phyloP scores from a whole-genome alignment of 2,888 invertebrate genomes.

The Electrophaes corylata region DNA sequence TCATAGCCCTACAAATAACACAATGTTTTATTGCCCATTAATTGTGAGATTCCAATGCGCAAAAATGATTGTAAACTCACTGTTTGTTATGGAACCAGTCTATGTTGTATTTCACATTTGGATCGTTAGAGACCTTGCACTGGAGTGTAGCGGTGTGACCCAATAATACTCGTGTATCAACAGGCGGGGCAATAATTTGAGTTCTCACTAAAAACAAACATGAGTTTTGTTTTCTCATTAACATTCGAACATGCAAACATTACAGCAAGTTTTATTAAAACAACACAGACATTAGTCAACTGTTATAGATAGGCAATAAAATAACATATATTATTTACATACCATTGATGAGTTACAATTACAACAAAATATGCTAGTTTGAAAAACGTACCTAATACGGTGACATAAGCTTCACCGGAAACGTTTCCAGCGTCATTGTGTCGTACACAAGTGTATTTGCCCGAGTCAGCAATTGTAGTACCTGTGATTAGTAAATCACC shows the following conservation, averaged over 20 bases:
- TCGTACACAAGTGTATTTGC: constrained; percentile 94
- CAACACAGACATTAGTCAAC: constrained; percentile 13
- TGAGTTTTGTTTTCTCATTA: constrained; percentile 26
- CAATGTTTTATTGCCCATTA: constrained; percentile 25
- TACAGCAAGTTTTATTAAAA: constrained; percentile 17
- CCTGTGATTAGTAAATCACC: constrained; percentile 95
- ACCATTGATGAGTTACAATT: no score
- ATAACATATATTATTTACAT: no score
- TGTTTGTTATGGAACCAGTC: constrained; percentile 95
- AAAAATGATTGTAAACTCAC: constrained; percentile 76
- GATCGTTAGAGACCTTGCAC: constrained; percentile 97
- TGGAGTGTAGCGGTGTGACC: constrained; percentile 97
- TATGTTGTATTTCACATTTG: constrained; percentile 92
- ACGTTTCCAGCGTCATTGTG: constrained; percentile 95
- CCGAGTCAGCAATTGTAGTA: constrained; percentile 92
- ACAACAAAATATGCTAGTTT: background rate
- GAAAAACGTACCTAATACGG: constrained; percentile 88
- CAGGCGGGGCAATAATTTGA: constrained; percentile 96
- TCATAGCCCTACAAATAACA: constrained; percentile 67
- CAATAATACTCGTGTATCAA: constrained; percentile 94
- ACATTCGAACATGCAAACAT: constrained; percentile 24
- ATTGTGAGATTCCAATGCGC: constrained; percentile 18
- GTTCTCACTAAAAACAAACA: constrained; percentile 89
- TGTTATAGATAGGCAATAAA: no score
- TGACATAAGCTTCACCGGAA: constrained; percentile 91